Evolutionary conservation across 1,140 invertebrate genomes (phyloP).

Genomic region (Euura saliciscinereae): DNA sequence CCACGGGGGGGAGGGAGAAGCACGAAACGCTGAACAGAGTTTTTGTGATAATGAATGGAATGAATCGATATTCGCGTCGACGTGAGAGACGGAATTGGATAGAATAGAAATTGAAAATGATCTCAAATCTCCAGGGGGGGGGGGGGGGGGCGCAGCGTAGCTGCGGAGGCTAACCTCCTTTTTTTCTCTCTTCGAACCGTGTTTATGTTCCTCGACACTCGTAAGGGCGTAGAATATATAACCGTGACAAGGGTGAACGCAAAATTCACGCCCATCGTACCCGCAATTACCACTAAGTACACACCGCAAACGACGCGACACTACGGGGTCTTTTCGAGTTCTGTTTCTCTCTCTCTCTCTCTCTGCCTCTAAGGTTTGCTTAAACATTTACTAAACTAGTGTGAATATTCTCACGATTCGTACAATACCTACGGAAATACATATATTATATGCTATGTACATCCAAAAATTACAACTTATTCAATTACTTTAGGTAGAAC

Average conservation of each 20-base stretch:
- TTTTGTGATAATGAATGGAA: no score
- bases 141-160: no score
- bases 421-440: background rate
- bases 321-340: background rate
- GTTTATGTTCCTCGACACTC: background rate
- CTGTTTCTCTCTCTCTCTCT: no score
- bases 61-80: no score
- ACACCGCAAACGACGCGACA: background rate
- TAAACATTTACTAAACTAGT: background rate
- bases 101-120: no score
- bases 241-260: background rate
- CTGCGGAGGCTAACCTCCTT: no score
- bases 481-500: background rate
- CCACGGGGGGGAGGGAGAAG: no score
- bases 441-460: no score
- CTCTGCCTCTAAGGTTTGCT: background rate
- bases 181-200: no score
- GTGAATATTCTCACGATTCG: background rate
- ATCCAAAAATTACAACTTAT: background rate
- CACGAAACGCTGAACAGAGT: no score
- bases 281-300: slow-evolving; percentile 4
- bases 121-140: no score
- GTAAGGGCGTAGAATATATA: background rate
- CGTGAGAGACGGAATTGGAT: no score
- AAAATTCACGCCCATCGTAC: slow-evolving; percentile 6